Evolutionary conservation across 2,113 vertebrate genomes (phyloP).

Genomic region (Phalacrocorax aristotelis): DNA sequence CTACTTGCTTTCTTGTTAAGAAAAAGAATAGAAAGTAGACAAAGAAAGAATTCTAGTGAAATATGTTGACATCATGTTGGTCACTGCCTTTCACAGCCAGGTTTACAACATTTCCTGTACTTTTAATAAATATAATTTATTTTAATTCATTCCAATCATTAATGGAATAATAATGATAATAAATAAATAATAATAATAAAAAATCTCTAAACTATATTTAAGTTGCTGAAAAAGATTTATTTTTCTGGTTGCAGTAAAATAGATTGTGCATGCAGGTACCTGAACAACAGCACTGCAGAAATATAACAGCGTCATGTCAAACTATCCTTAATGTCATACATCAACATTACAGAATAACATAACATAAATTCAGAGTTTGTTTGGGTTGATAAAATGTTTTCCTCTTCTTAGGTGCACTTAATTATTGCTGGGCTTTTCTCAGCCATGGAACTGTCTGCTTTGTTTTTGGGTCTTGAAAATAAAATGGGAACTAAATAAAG

Average conservation of each 20-base stretch:
- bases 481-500: conserved; percentile 44
- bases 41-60: background rate
- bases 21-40: background rate
- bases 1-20: background rate
- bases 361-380: background rate
- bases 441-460: background rate
- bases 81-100: background rate
- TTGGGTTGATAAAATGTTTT: background rate
- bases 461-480: conserved; percentile 38
- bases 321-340: background rate
- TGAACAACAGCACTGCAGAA: background rate
- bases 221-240: background rate
- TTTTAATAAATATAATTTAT: background rate
- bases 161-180: no score
- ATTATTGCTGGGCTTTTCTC: background rate
- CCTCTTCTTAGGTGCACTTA: background rate
- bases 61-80: background rate
- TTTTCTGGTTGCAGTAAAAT: background rate
- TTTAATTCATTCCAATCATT: background rate
- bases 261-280: background rate
- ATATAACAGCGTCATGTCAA: background rate
- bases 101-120: background rate
- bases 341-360: background rate
- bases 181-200: no score
- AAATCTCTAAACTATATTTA: background rate